Percentiles rank a stretch among this genome's conserved stretches.
These are phyloP conservation scores for Neosilurus mollespiculum DNA, from an alignment of 2,797 vertebrate species.

Conservation along the genomic window DNA sequence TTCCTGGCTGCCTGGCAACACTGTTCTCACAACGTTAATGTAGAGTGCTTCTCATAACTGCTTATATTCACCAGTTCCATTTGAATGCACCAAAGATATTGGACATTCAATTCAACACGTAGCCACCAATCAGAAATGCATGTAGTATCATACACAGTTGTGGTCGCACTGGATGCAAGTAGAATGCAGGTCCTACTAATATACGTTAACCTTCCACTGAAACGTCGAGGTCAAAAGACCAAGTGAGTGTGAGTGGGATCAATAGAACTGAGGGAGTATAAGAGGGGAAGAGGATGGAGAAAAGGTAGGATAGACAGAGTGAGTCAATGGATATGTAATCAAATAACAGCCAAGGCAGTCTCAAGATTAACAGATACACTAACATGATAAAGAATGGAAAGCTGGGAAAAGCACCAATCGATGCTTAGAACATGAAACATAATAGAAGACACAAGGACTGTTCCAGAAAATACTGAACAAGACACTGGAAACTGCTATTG, in stretches of 20 bases:
- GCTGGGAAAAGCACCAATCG: neutral
- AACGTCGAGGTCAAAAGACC: slow-evolving; percentile 66
- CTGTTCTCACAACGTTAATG: neutral
- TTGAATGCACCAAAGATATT: neutral
- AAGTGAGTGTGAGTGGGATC: slow-evolving; percentile 68
- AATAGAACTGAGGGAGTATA: slow-evolving; percentile 59
- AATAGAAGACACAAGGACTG: neutral
- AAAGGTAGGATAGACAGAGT: neutral
- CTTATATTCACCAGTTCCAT: neutral
- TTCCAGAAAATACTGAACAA: neutral
- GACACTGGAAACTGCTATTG: neutral
- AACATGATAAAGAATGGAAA: neutral
- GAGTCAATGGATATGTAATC: slow-evolving; percentile 3
- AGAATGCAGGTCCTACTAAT: slow-evolving; percentile 10
- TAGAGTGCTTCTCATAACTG: too few relatives aligned
- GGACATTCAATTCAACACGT: neutral
- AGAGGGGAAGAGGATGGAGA: neutral
- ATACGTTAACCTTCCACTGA: slow-evolving; percentile 65
- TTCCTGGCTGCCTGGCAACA: neutral
- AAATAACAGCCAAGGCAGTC: neutral
- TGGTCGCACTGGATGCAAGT: neutral
- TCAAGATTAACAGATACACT: neutral
- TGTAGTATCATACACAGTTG: neutral
- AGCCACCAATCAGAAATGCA: neutral
- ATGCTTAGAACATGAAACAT: neutral